These are phyloP conservation scores for Xanthorhoe spadicearia DNA, from an alignment of 2,888 invertebrate genomes.

Conservation along the genomic window DNA sequence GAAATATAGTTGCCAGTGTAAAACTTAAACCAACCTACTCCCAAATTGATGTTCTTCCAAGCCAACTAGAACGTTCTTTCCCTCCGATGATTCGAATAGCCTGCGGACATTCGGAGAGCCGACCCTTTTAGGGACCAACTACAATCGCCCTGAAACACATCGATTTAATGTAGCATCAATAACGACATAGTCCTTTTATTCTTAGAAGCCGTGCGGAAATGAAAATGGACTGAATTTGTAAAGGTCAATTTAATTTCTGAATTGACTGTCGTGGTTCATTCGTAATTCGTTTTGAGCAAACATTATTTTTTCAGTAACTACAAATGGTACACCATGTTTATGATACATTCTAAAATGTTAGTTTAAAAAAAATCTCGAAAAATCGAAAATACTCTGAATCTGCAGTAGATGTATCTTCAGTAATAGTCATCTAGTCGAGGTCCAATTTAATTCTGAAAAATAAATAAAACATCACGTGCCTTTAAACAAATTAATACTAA, in stretches of 20 bases:
- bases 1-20: background rate
- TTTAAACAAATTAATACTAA: too few species aligned
- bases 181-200: slow-evolving; percentile 23
- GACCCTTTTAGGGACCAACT: slow-evolving; percentile 44
- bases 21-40: slow-evolving; percentile 12
- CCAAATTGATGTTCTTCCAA: slow-evolving; percentile 32
- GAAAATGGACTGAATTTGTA: background rate
- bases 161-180: slow-evolving; percentile 42
- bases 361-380: too few species aligned
- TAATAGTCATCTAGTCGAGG: too few species aligned
- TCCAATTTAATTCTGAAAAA: too few species aligned
- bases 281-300: background rate
- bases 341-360: too few species aligned
- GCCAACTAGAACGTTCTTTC: slow-evolving; percentile 28
- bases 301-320: too few species aligned
- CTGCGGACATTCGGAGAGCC: slow-evolving; percentile 43
- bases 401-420: too few species aligned
- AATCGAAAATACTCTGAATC: too few species aligned
- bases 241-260: background rate
- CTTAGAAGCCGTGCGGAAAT: slow-evolving; percentile 6
- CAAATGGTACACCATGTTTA: too few species aligned
- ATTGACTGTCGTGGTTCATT: background rate
- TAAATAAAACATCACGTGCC: too few species aligned
- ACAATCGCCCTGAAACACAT: slow-evolving; percentile 42
- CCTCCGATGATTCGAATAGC: slow-evolving; percentile 39